Conservation (phyloP, 2,888 invertebrate species). For the Calliopum simillimum region DNA sequence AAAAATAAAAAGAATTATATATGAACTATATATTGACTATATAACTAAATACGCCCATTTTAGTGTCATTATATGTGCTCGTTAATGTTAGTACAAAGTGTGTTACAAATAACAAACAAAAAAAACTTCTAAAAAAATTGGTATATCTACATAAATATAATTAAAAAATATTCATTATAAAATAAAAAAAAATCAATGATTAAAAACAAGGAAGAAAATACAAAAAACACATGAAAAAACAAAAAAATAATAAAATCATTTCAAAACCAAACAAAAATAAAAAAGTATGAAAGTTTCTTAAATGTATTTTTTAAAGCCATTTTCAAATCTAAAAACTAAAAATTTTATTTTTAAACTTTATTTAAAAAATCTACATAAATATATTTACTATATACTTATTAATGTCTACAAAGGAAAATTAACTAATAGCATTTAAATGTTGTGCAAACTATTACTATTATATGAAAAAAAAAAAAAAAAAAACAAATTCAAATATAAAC, state of each 20-base stretch:
- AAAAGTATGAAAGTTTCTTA: not conserved
- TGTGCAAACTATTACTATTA: too few relatives aligned
- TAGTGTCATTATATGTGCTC: slow-evolving; percentile 14
- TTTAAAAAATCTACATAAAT: slow-evolving; percentile 23
- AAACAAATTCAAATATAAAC: too few relatives aligned
- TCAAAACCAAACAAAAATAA: not conserved
- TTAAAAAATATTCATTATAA: not conserved
- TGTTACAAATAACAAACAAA: slow-evolving; percentile 1
- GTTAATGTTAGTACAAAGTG: slow-evolving; percentile 36
- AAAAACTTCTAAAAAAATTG: slow-evolving; percentile 20
- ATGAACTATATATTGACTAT: not conserved
- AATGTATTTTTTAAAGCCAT: not conserved
- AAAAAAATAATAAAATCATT: not conserved
- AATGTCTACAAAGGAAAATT: too few relatives aligned
- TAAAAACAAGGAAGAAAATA: not conserved
- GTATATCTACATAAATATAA: slow-evolving; percentile 18
- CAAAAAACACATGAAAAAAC: not conserved
- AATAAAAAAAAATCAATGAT: not conserved
- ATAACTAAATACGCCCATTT: slow-evolving; percentile 1
- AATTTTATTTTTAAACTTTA: slow-evolving; percentile 30
- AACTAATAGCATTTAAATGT: too few relatives aligned
- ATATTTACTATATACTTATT: not conserved
- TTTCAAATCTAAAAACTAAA: slow-evolving; percentile 17
- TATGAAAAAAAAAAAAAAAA: too few relatives aligned
- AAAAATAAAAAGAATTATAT: not conserved